phyloP scores from a whole-genome alignment of 2,113 vertebrate species.

The Zapornia atra region DNA sequence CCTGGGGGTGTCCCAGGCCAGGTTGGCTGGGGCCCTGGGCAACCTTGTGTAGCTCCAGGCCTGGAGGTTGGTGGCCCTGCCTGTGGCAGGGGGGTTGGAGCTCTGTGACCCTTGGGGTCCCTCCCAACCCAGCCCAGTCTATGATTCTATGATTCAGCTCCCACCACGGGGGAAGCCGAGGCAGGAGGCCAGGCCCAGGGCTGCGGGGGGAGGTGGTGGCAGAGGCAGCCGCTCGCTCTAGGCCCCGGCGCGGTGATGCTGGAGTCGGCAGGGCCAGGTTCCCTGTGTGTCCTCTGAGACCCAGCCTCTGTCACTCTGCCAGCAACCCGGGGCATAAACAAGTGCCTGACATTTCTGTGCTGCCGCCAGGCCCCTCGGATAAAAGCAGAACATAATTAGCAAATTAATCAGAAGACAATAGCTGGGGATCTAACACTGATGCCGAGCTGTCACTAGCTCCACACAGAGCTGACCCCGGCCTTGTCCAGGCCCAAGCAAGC shows the following conservation, averaged over 20 bases:
- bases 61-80: no score
- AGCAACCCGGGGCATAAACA: constrained; percentile 24
- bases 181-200: background rate
- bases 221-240: background rate
- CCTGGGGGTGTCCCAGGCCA: no score
- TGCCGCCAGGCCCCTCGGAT: constrained; percentile 1
- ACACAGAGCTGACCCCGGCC: background rate
- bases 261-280: background rate
- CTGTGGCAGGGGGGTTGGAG: no score
- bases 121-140: no score
- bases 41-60: no score
- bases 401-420: constrained; percentile 65
- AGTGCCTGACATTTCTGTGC: background rate
- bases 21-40: no score
- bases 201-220: background rate
- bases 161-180: background rate
- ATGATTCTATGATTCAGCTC: background rate
- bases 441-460: background rate
- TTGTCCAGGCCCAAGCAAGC: background rate
- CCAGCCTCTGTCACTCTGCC: constrained; percentile 1
- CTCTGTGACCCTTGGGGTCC: no score
- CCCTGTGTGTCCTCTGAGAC: background rate
- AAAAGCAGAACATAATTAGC: constrained; percentile 65
- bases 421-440: background rate
- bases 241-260: fast-evolving